Percentiles rank a stretch among this genome's conserved stretches.
Evolutionary conservation across 2,888 invertebrate genomes (phyloP).

Genomic region (Athalia circularis): DNA sequence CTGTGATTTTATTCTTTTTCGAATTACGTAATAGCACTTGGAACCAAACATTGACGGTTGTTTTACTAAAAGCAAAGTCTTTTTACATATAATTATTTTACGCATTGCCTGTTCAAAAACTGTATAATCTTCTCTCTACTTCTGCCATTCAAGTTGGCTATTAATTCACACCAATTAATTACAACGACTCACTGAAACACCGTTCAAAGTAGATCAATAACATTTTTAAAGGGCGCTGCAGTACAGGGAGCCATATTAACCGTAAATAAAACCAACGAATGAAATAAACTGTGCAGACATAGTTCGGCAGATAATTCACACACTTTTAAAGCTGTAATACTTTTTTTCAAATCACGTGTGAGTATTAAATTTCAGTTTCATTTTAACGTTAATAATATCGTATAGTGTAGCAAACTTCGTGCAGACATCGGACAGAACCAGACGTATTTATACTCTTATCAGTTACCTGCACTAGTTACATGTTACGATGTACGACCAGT

Average conservation of each 20-base stretch:
- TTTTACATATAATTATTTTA: no score
- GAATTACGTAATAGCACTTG: conserved; percentile 2
- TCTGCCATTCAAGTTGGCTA: no score
- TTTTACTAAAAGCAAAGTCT: neutral
- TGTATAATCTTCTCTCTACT: no score
- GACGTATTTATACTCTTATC: neutral
- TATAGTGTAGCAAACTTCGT: neutral
- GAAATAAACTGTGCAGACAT: no score
- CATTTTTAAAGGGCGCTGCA: no score
- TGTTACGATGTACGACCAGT: neutral
- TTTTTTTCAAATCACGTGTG: neutral
- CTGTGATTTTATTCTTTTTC: conserved; percentile 2
- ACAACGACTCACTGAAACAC: no score
- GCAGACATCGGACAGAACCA: neutral
- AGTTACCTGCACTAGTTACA: neutral
- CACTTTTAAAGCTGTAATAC: neutral
- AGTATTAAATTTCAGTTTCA: neutral
- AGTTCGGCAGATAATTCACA: no score
- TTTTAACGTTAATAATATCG: neutral
- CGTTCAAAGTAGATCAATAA: no score
- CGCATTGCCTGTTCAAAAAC: no score
- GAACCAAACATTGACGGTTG: neutral
- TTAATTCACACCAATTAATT: no score
- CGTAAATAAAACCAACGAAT: no score
- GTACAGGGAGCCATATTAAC: no score